Percentiles rank a stretch among this genome's conserved stretches.
Conservation (phyloP, 2,113 vertebrate genomes). For the Istiophorus platypterus region DNA sequence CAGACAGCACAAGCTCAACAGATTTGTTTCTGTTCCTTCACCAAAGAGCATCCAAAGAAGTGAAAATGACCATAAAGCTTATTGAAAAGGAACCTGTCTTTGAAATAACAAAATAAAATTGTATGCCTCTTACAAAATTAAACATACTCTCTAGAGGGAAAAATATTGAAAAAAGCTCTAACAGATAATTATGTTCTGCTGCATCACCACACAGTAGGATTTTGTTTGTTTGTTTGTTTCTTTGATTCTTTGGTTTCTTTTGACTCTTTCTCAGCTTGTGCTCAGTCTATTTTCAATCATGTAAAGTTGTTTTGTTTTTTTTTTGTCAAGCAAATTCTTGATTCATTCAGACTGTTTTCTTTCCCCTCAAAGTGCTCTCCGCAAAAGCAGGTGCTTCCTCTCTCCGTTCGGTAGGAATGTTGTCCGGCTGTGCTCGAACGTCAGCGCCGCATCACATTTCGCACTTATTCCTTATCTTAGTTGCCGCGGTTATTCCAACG, state of each 20-base stretch:
- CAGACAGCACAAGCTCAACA: neutral
- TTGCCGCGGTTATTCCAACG: neutral
- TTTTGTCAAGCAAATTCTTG: neutral
- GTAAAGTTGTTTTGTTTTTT: too few species aligned
- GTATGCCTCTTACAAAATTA: neutral
- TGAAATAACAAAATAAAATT: neutral
- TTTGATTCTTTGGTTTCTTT: conserved; percentile 27
- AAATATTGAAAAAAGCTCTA: neutral
- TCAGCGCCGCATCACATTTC: neutral
- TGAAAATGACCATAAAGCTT: neutral
- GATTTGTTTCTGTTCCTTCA: neutral
- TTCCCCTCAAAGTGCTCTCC: neutral
- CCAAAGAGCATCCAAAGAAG: neutral
- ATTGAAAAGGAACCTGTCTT: neutral
- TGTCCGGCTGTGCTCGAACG: neutral
- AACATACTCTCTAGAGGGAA: neutral
- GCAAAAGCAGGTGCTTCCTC: neutral
- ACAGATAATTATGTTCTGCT: neutral
- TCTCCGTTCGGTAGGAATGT: neutral
- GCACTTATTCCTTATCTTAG: neutral
- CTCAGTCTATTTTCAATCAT: neutral
- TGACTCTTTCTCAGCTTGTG: neutral
- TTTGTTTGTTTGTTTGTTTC: too few species aligned
- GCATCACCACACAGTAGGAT: neutral
- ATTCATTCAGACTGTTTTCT: too few species aligned